Evolutionary conservation across 2,888 invertebrate genomes (phyloP).

Genomic region (Parasteatoda lunata): DNA sequence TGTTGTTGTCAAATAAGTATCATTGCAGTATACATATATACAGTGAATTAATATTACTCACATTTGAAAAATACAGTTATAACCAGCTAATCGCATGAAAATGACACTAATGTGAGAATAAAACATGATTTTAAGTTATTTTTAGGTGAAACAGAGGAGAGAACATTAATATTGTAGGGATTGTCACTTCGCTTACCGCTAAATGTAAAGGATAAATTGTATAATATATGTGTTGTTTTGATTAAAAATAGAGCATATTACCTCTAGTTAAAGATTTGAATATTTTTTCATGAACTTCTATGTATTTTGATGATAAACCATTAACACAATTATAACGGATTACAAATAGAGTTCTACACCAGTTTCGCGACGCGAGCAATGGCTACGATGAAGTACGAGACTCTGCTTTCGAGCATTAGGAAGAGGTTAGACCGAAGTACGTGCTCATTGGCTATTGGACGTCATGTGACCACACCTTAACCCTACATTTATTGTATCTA

Average conservation of each 20-base stretch:
- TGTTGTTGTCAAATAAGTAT: too few species aligned
- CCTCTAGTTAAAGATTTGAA: slow-evolving; percentile 36
- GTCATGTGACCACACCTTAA: slow-evolving; percentile 66
- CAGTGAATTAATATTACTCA: too few species aligned
- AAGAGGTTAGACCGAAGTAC: slow-evolving; percentile 33
- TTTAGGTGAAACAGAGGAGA: too few species aligned
- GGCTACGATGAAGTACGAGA: slow-evolving; percentile 60
- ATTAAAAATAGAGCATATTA: slow-evolving; percentile 56
- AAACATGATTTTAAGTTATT: too few species aligned
- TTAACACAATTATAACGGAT: slow-evolving; percentile 47
- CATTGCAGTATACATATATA: too few species aligned
- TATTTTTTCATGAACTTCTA: slow-evolving; percentile 26
- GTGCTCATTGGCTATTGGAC: slow-evolving; percentile 58
- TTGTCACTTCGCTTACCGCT: not conserved
- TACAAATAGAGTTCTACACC: slow-evolving; percentile 25
- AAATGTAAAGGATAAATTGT: slow-evolving; percentile 7
- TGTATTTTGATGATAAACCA: slow-evolving; percentile 46
- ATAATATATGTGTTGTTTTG: slow-evolving; percentile 17
- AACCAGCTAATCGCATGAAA: too few species aligned
- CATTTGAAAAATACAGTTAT: too few species aligned
- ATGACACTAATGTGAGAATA: too few species aligned
- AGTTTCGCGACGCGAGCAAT: slow-evolving; percentile 42
- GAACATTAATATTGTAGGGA: too few species aligned
- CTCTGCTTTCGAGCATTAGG: slow-evolving; percentile 43
- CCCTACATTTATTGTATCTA: slow-evolving; percentile 5